phyloP scores from a whole-genome alignment of 2,888 invertebrate species.

The Dione vanillae region DNA sequence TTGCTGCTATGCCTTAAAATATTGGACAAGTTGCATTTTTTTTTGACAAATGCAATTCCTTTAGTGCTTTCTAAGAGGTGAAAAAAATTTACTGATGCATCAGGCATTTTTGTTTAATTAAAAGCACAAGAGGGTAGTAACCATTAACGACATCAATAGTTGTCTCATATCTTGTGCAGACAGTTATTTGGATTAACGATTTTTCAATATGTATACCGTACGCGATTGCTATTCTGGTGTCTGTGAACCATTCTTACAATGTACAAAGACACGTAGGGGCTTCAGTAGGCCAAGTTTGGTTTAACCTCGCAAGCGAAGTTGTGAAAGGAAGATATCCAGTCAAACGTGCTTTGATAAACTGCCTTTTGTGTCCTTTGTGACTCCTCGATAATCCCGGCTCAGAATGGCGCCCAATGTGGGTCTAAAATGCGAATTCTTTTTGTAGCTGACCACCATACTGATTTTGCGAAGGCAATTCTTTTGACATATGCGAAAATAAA shows the following conservation, averaged over 20 bases:
- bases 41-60: too few species aligned
- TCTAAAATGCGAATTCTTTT: constrained; percentile 60
- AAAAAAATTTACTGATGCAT: too few species aligned
- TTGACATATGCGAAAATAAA: constrained; percentile 34
- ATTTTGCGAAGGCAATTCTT: constrained; percentile 36
- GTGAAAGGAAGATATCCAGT: constrained; percentile 63
- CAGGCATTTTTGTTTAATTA: too few species aligned
- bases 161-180: not conserved
- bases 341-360: constrained; percentile 72
- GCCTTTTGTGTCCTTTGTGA: constrained; percentile 72
- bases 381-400: constrained; percentile 65
- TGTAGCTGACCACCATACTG: constrained; percentile 53
- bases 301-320: constrained; percentile 57
- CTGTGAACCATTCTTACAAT: constrained; percentile 33
- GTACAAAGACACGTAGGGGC: constrained; percentile 38
- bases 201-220: constrained; percentile 9
- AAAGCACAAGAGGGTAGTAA: too few species aligned
- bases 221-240: constrained; percentile 25
- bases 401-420: constrained; percentile 57
- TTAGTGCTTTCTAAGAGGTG: too few species aligned
- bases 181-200: not conserved
- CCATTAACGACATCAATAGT: not conserved
- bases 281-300: constrained; percentile 51
- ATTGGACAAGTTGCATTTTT: too few species aligned
- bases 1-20: too few species aligned